phyloP scores from a whole-genome alignment of 2,113 vertebrate genomes.

The Bos taurus region ARS-UCD2.0 NC_037348.1:13197001-13197500 shows the following conservation, averaged over 20 bases:
- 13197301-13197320: constrained; percentile 31
- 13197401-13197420: background rate
- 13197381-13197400: background rate
- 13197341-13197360: too few species aligned
- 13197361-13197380: background rate
- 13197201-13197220: background rate
- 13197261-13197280: constrained; percentile 10
- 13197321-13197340: background rate
- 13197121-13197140: background rate
- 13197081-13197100: background rate
- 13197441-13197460: background rate
- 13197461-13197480: background rate
- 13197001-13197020: too few species aligned
- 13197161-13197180: background rate
- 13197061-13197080: background rate
- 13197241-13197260: constrained; percentile 25
- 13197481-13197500: background rate
- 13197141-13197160: background rate
- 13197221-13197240: constrained; percentile 32
- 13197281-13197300: background rate
- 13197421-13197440: background rate
- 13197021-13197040: background rate
- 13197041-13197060: background rate
- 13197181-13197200: constrained; percentile 8
- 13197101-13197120: background rate